Evolutionary conservation across 2,797 vertebrate genomes (phyloP), one percentile per base, ranked within the genome.

Genomic region (Spea hammondii): DNA sequence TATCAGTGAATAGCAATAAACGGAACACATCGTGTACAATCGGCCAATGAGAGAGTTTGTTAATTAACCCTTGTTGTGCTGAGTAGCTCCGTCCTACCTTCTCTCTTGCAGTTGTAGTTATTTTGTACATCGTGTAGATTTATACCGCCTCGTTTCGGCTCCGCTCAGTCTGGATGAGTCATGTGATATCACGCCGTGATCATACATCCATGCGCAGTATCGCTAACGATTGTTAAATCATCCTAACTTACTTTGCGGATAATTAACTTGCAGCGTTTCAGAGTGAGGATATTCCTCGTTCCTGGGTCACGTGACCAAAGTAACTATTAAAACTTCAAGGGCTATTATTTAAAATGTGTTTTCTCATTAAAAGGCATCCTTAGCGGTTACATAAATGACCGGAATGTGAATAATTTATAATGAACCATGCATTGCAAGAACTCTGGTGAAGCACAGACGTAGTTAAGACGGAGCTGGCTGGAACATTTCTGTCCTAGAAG

Each of bases 301-400:
- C 80, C 44, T 32, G 5, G 74, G 82, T 85, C 72, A 83, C 84
- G 68, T 87, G 87, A 86, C 83, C 72, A 85, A 81, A 81, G 83
- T 79, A 85, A 79, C 83, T 83, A 48, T 3, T 83, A 84, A 87
- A 86, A 85, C 87, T 87, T 88, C 85, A 85, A 89, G 85, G 86
- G 82, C 86, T 86, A 88, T 57, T 47, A 0, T 74, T 76, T 86
- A 81, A 89, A 88, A 85, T 83, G 86, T 87, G 88, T 89, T 89
- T 89, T 88, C 76, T 76, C 83, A 70, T 85, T 85, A 88, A 86
- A 84, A 79, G 70, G 73, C 70, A 82, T 82, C 79, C 75, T 82
- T 82, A 82, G 79, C 65, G 79, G 84, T 79, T 84, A 83, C 84
- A 87, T 55, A 83, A 87, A 84, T 83, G 80, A 84, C 86, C 62